These are phyloP conservation scores for Drosophila baimaii DNA, from an alignment of 1,140 invertebrate species.

Conservation along the genomic window DNA sequence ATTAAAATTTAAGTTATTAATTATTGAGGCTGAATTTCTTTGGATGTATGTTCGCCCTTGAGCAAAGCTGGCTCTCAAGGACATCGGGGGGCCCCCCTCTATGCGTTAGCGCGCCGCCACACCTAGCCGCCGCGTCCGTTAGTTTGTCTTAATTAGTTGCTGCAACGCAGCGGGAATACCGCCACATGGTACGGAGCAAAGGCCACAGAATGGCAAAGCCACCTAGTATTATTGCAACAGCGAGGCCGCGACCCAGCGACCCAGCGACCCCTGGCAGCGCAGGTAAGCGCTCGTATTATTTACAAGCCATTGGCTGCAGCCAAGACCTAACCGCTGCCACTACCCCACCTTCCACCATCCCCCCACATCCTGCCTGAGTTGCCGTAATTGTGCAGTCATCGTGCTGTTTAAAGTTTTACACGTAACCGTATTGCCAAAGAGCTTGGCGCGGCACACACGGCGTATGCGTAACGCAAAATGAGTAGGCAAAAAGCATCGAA, in stretches of 20 bases:
- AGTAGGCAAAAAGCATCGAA: constrained; percentile 58
- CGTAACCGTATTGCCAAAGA: constrained; percentile 57
- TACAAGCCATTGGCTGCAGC: constrained; percentile 76
- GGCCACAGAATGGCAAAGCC: constrained; percentile 50
- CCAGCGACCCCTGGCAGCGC: constrained; percentile 21
- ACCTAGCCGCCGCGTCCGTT: constrained; percentile 43
- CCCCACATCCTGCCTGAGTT: constrained; percentile 4
- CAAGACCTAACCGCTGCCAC: constrained; percentile 45
- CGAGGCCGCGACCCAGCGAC: constrained; percentile 37
- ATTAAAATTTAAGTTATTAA: not conserved
- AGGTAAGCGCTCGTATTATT: constrained; percentile 62
- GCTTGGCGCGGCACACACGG: constrained; percentile 32
- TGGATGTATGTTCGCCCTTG: constrained; percentile 55
- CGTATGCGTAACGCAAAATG: constrained; percentile 71
- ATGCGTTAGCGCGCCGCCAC: constrained; percentile 9
- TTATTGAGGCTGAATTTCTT: constrained; percentile 3
- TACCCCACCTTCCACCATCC: not conserved
- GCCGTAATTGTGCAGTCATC: constrained; percentile 75
- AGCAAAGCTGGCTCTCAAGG: constrained; percentile 55
- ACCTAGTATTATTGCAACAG: constrained; percentile 29
- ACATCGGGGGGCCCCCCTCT: constrained; percentile 36
- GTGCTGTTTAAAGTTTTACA: constrained; percentile 70
- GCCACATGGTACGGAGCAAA: constrained; percentile 36
- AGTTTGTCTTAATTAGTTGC: constrained; percentile 81
- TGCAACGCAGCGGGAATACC: constrained; percentile 37